Conservation (phyloP, 2,888 invertebrate species). For the Rhorus exstirpatorius region DNA sequence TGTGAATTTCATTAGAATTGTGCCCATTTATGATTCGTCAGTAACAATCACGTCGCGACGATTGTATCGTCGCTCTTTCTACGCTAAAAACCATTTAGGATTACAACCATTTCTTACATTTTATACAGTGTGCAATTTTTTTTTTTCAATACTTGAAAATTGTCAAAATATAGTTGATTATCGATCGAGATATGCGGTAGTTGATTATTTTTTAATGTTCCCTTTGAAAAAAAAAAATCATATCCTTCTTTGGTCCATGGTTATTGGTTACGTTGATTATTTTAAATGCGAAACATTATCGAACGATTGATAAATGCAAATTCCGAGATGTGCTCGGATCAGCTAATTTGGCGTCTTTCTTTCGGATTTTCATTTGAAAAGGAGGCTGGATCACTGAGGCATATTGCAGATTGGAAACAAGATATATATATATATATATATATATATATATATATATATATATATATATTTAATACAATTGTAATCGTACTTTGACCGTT, state of each 20-base stretch:
- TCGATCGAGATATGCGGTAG: slow-evolving; percentile 40
- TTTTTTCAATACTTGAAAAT: slow-evolving; percentile 54
- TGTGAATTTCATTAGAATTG: background rate
- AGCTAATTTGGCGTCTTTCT: background rate
- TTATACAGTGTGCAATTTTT: slow-evolving; percentile 50
- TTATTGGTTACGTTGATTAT: background rate
- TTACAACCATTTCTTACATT: slow-evolving; percentile 60
- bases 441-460: too few species aligned
- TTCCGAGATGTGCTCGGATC: background rate
- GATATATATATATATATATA: too few species aligned
- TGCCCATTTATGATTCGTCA: background rate
- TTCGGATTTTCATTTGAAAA: background rate
- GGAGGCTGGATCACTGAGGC: background rate
- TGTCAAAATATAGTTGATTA: slow-evolving; percentile 58
- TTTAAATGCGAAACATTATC: background rate
- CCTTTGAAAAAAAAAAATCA: slow-evolving; percentile 17
- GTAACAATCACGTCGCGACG: slow-evolving; percentile 2
- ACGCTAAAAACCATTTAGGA: slow-evolving; percentile 33
- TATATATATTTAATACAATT: too few species aligned
- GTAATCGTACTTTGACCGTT: too few species aligned
- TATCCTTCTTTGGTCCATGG: slow-evolving; percentile 41
- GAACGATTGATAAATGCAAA: slow-evolving; percentile 21
- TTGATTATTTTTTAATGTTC: slow-evolving; percentile 9
- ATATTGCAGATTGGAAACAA: background rate
- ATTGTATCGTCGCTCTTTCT: slow-evolving; percentile 20